Base-by-base conservation (phyloP, 2,113 vertebrate genomes). In the Elgaria multicarinata region DNA sequence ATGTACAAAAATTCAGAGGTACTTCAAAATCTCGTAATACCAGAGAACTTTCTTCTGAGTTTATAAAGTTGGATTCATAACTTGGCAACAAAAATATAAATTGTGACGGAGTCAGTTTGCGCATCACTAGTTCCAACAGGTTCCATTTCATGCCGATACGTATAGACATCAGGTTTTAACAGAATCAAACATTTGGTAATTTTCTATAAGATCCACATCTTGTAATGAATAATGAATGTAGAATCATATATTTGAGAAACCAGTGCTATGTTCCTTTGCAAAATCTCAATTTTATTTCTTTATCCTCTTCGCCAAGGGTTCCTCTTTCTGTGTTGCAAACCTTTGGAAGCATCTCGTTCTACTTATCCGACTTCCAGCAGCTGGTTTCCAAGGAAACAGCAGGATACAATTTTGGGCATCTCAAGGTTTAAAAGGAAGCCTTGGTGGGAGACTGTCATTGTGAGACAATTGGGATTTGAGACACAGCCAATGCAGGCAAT, bases 381-480 rank as follows among this genome's bases (percentile, higher is more conserved):
- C 74, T 66, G 0, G 55, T 94, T 93, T 74, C 81, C 83, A 82
- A 55, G 85, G 92, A 89, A 93, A 93, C 75, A 83, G 67, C 77
- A 85, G 83, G 83, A 88, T 71, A 86, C 36, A 88, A 74, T 76
- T 93, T 92, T 88, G 81, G 92, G 78, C 81, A 87, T 89, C 83
- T 94, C 88, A 94, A 90, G 93, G 81, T 95, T 92, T 55, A 88
- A 74, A 91, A 92, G 87, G 87, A 94, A 90, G 58, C 50, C 87
- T 93, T 87, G 80, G 80, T 88, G 72, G 90, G 64, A 91, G 91
- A 92, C 33, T 91, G 87, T 90, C 78, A 20, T 18, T 91, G 67
- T 79, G 62, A 92, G 71, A 88, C 67, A 92, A 69, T 1, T 87
- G 90, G 81, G 78, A 90, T 92, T 91, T 87, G 92, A 94, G 90